Evolutionary conservation across 2,888 invertebrate species (phyloP).

Genomic region (Hirtodrosophila trivittata): DNA sequence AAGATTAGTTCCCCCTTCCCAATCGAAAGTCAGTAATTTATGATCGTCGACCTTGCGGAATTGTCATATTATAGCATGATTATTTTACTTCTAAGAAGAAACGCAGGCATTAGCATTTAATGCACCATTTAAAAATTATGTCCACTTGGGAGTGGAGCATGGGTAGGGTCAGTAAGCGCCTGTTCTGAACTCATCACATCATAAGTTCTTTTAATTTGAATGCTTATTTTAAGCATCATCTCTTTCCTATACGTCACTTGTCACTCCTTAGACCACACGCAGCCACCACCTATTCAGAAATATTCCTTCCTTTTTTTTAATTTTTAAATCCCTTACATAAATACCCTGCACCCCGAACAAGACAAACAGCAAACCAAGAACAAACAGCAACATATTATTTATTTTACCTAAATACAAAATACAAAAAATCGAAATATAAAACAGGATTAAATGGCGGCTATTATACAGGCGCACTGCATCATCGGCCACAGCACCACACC

Average conservation of each 20-base stretch:
- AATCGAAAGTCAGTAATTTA: conserved; percentile 76
- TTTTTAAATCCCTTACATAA: conserved; percentile 22
- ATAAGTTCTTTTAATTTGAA: conserved; percentile 19
- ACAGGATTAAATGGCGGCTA: conserved; percentile 90
- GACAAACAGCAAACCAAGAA: conserved; percentile 9
- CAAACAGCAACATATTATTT: conserved; percentile 50
- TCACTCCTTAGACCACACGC: conserved; percentile 52
- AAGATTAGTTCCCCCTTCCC: conserved; percentile 5
- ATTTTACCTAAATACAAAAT: conserved; percentile 50
- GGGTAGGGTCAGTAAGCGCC: conserved; percentile 30
- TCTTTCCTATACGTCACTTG: conserved; percentile 48
- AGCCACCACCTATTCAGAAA: conserved; percentile 43
- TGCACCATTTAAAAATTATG: conserved; percentile 1
- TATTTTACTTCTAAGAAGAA: too few relatives aligned
- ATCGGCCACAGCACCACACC: conserved; percentile 93
- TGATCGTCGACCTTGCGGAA: conserved; percentile 40
- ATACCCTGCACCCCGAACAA: not conserved
- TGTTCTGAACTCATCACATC: conserved; percentile 59
- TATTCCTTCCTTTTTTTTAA: conserved; percentile 12
- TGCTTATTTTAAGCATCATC: conserved; percentile 1
- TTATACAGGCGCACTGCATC: conserved; percentile 90
- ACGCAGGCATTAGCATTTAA: conserved; percentile 21
- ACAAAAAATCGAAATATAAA: conserved; percentile 75
- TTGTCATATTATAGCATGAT: conserved; percentile 24
- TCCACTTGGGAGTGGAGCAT: conserved; percentile 7